Base-by-base conservation (phyloP, 1,140 invertebrate genomes). In the Trachymyrmex septentrionalis region DNA sequence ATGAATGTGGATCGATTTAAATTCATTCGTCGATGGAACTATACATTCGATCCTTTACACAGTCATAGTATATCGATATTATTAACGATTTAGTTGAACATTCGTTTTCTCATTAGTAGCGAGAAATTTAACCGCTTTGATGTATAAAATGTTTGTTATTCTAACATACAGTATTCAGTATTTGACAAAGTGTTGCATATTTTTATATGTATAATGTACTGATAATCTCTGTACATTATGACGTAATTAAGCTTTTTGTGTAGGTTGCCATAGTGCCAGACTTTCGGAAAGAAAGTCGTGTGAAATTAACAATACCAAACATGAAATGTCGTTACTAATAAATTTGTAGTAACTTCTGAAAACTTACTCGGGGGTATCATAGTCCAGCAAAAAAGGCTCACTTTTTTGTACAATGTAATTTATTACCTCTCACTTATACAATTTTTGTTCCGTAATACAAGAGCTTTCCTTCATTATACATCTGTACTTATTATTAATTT, bases 181-280 rank as follows among this genome's bases (percentile, higher is more conserved):
- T 64, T 66, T 55, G 30, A 69, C 21, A 55, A 78, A 66, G 24
- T 16, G 53, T 77, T 63, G 44, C 57, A 78, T 85, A 78, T 85
- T 78, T 77, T 85, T 66, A n/a, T 85, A 85, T 48, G 77, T 77
- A 61, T 85, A 77, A 73, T 24, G 19, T 85, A 85, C 6, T 21
- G 19, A 63, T 55, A 30, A 85, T 77, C 27, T 77, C 27, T 85
- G 64, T 67, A 12, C 61, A 66, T 66, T 27, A 85, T 66, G 7
- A 73, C 27, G 14, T 55, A 53, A 44, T 44, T 44, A 44, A 53
- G 50, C 16, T 64, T 78, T 55, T 44, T 85, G 6, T 64, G 61
- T 63, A 77, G 48, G 30, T 64, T 77, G 50, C n/a, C 63, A 78
- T 57, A 76, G 59, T 66, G 73, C 34, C 59, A 61, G 73, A 77